Evolutionary conservation across 2,113 vertebrate species (phyloP).

Genomic region (Cyprinus carpio): DNA sequence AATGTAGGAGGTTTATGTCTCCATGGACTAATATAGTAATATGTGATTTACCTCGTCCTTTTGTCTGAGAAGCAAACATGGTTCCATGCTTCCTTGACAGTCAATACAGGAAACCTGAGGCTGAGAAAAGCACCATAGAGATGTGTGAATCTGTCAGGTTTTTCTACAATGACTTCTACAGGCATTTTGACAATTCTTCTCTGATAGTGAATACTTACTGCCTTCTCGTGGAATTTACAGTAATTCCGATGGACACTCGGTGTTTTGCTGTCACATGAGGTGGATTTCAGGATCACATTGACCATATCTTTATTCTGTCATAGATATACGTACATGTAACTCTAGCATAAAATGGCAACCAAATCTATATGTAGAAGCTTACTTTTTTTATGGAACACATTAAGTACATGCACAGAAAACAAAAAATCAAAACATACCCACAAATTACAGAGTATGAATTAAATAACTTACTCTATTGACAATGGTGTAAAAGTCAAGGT

Average conservation of each 20-base stretch:
- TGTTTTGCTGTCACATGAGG: neutral
- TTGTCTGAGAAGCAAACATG: no score
- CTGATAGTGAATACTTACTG: neutral
- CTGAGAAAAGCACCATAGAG: neutral
- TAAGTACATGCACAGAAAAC: neutral
- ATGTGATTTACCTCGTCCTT: no score
- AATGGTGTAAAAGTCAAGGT: neutral
- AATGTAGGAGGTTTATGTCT: no score
- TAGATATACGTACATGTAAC: neutral
- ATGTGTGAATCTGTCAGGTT: neutral
- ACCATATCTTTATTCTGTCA: neutral
- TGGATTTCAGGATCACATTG: neutral
- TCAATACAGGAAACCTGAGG: neutral
- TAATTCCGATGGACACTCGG: neutral
- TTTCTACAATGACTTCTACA: neutral
- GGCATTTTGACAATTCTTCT: neutral
- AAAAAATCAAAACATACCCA: neutral
- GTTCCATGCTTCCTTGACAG: fast-evolving
- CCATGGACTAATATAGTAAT: no score
- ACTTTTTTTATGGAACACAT: neutral
- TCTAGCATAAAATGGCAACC: neutral
- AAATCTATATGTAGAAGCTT: neutral
- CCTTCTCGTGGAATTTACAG: fast-evolving
- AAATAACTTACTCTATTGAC: neutral
- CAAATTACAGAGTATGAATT: neutral